Evolutionary conservation across 30 jellyfish, hydroid and myxozoan genomes (phyloP), one percentile per base, ranked within the genome.

Genomic region (Pelagia noctiluca): DNA sequence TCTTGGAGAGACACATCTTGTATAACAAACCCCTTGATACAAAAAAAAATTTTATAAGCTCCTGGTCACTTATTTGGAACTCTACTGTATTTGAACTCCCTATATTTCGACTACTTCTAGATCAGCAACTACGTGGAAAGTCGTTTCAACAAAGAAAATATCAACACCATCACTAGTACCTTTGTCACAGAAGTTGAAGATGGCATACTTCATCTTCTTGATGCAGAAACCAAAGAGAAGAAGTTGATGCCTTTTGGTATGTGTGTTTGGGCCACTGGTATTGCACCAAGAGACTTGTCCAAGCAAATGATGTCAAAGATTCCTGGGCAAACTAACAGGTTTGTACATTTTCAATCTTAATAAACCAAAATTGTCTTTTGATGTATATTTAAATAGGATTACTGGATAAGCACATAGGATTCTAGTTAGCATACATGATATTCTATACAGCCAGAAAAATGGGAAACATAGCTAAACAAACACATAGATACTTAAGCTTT

Each of bases 181-280:
- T 93, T 93, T 71, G 98, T 93, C 33, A 88, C 96, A 47, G 96
- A 89, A 53, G 96, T 87, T 5, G 97, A 75, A 31, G 89, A 80
- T 18, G 79, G 63, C 8, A 38, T 48, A 25, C 29, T 93, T 76
- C 94, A 82, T 24, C 76, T 84, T 16, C 52, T 63, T 86, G 96
- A 86, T 76, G 96, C 98, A 35, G 76, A 80, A 24, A 73, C 98
- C 18, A 83, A 84, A 23, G 96, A 87, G 46, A 49, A 54, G 64
- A 65, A 72, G 29, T 22, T 53, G 21, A 75, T 93, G 63, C 96
- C 96, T 0, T 93, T 81, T 77, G 98, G 98, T 24, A 82, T 93
- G 97, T 93, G 98, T 65, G 98, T 93, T 12, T 93, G 98, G 98
- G 95, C 96, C 19, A 97, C 97, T 71, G 98, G 98, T 25, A 87